Evolutionary conservation across 2,797 vertebrate genomes (phyloP).

Genomic region (Anguilla pacifica): DNA sequence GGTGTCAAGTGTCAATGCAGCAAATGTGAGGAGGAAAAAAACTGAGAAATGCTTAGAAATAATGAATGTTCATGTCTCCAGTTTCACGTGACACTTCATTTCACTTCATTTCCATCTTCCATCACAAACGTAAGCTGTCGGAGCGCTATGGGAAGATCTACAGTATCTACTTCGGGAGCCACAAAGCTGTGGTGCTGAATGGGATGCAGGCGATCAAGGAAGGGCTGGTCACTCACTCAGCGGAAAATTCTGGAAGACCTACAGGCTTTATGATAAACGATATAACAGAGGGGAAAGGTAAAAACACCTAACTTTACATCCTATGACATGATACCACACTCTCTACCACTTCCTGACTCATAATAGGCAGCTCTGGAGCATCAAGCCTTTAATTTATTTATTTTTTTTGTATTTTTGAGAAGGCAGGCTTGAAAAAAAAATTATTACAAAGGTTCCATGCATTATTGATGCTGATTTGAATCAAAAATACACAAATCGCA

Average conservation of each 20-base stretch:
- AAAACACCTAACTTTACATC: not conserved
- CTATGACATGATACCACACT: not conserved
- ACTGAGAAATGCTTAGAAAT: no score
- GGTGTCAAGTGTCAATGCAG: no score
- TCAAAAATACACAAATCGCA: no score
- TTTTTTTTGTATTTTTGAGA: no score
- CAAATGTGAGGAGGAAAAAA: no score
- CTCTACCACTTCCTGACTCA: not conserved
- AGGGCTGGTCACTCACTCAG: slow-evolving; percentile 57
- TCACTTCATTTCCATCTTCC: not conserved
- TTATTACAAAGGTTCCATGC: no score
- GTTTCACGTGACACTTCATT: not conserved
- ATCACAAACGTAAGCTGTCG: slow-evolving; percentile 56
- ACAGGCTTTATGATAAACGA: slow-evolving; percentile 58
- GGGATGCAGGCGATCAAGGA: slow-evolving; percentile 74
- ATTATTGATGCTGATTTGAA: no score
- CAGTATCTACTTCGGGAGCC: slow-evolving; percentile 63
- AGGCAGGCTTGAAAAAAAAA: no score
- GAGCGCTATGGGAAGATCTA: slow-evolving; percentile 67
- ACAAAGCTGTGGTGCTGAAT: slow-evolving; percentile 64
- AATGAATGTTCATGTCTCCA: no score
- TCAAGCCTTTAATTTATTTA: not conserved
- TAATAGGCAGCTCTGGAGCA: not conserved
- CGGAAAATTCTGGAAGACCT: slow-evolving; percentile 68
- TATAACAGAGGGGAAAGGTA: slow-evolving; percentile 55